Evolutionary conservation across 2,113 vertebrate species (phyloP).

Genomic region (Rhea americana): DNA sequence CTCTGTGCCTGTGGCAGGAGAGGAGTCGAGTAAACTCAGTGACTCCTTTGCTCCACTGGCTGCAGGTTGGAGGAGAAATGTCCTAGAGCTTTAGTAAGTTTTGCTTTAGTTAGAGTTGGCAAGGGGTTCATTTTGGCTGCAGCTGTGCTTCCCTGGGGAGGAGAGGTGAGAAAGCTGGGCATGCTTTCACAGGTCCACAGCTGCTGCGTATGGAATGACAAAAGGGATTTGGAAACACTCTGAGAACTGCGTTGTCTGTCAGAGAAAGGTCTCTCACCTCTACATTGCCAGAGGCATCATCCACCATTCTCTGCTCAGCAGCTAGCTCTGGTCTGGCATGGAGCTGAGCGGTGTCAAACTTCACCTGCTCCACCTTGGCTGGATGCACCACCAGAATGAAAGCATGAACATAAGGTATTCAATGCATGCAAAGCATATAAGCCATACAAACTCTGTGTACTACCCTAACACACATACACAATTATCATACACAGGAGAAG

Average conservation of each 20-base stretch:
- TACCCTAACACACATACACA: background rate
- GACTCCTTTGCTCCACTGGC: background rate
- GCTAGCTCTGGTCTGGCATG: conserved; percentile 87
- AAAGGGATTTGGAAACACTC: background rate
- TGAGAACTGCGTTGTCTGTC: background rate
- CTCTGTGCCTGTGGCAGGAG: background rate
- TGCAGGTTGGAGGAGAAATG: background rate
- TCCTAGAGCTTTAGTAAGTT: background rate
- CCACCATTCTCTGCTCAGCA: conserved; percentile 89
- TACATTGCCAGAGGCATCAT: conserved; percentile 85
- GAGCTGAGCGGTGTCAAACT: conserved; percentile 87
- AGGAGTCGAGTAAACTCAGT: background rate
- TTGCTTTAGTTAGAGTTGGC: background rate
- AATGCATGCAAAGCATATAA: background rate
- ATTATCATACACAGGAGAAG: accelerated
- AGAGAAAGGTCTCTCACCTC: conserved; percentile 73
- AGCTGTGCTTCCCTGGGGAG: background rate
- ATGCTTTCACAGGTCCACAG: background rate
- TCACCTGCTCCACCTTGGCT: conserved; percentile 89
- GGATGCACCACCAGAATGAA: background rate
- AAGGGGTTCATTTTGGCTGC: background rate
- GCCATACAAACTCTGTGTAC: background rate
- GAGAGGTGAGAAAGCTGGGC: background rate
- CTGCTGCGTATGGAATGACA: background rate
- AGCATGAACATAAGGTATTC: background rate